Evolutionary conservation across 2,888 invertebrate genomes (phyloP), one percentile per base, ranked within the genome.

Genomic region (Tenthredo distinguenda): DNA sequence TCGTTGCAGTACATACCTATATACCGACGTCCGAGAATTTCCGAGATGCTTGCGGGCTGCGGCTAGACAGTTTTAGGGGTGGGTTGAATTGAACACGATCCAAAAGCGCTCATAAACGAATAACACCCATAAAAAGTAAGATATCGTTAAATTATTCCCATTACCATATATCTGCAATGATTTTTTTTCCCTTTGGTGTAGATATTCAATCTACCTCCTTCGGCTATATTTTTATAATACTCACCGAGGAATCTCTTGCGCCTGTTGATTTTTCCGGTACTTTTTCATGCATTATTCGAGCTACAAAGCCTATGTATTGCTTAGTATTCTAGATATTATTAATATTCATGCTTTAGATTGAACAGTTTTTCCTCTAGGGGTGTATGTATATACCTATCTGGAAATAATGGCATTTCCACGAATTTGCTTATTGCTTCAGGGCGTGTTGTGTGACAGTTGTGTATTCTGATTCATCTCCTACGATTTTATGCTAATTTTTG

Each of bases 101-200:
- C 91, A 91, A 91, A 91, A 90, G 87, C 87, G 88, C 89, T 91
- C 89, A 91, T 90, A 90, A 91, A 90, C 90, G 90, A 90, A 90
- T 90, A 90, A 90, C 88, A 88, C 86, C 88, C 89, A 88, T 89
- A 87, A 89, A 88, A 86, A 88, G 89, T 90, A 90, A 91, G 90
- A 90, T 90, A 91, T 89, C 88, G 90, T 86, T 85, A 88, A 88
- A 90, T 89, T 89, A 89, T 91, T 87, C 87, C 89, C 87, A 89
- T 90, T 90, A 90, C 90, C 90, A 88, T 90, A 88, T 89, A 90
- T 90, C 88, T 86, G 65, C 81, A 55, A 77, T 72, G 74, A 65
- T n/a, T 81, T 86, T 87, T 86, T 86, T 84, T 6, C 55, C 34
- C 79, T 62, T 12, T n/a, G 72, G 40, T 74, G 71, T 43, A 31